phyloP scores from a whole-genome alignment of 1,140 invertebrate genomes.

The Cyrtorhinus lividipennis region DNA sequence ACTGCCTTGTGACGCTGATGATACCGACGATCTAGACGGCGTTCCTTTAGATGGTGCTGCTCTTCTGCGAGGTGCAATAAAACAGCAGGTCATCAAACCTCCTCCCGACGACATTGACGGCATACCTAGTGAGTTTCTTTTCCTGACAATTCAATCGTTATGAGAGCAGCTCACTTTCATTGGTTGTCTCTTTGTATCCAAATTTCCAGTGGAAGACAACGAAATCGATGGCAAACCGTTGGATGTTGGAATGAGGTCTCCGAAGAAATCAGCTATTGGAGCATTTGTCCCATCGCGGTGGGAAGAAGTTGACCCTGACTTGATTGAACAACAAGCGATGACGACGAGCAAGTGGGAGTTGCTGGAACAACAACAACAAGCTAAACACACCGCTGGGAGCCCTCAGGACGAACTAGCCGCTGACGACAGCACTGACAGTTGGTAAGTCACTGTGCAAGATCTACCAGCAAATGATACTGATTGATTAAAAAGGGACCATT shows the following conservation, averaged over 20 bases:
- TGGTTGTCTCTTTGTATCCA: background rate
- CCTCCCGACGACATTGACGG: conserved; percentile 55
- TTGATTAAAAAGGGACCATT: too few species aligned
- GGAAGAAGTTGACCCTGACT: conserved; percentile 85
- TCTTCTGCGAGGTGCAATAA: conserved; percentile 52
- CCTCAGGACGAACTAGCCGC: conserved; percentile 21
- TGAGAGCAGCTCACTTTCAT: background rate
- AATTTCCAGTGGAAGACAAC: conserved; percentile 47
- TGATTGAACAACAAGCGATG: conserved; percentile 72
- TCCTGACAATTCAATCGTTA: background rate
- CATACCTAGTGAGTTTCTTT: conserved; percentile 42
- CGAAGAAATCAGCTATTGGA: conserved; percentile 32
- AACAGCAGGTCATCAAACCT: conserved; percentile 26
- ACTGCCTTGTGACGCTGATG: conserved; percentile 25
- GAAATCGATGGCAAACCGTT: conserved; percentile 73
- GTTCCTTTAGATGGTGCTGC: conserved; percentile 69
- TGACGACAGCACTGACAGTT: conserved; percentile 21
- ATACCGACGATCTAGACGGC: conserved; percentile 58
- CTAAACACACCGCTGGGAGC: conserved; percentile 3
- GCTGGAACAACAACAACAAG: conserved; percentile 35
- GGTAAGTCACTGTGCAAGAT: too few species aligned
- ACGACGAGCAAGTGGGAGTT: conserved; percentile 80
- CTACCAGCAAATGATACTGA: too few species aligned
- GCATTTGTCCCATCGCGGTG: conserved; percentile 81
- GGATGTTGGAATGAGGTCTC: conserved; percentile 31